Evolutionary conservation across 2,113 vertebrate species (phyloP).

Genomic region (Varanus salvator): DNA sequence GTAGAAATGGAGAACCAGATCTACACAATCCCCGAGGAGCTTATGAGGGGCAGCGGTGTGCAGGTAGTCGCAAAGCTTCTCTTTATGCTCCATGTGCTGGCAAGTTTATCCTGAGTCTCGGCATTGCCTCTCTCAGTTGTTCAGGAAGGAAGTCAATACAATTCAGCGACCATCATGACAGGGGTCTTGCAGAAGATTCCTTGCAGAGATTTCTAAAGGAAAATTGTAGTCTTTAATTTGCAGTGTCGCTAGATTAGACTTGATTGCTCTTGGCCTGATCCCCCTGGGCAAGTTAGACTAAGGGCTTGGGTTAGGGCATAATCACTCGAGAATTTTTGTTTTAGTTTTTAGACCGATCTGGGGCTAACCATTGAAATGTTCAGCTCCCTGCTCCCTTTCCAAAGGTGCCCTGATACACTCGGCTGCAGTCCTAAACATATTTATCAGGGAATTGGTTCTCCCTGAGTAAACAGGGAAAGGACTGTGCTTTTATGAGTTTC

Average conservation of each 20-base stretch:
- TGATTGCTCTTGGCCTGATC: not conserved
- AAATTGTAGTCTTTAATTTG: not conserved
- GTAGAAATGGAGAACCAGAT: conserved; percentile 97
- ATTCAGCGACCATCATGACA: not conserved
- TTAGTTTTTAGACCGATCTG: no score
- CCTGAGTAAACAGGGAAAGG: no score
- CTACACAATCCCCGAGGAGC: conserved; percentile 90
- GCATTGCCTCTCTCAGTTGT: no score
- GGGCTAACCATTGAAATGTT: no score
- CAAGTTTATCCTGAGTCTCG: not conserved
- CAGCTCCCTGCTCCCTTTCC: no score
- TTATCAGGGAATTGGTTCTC: no score
- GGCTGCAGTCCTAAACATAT: no score
- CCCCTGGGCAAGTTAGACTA: not conserved
- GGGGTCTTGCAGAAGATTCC: not conserved
- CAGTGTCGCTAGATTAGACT: not conserved
- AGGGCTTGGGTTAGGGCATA: no score
- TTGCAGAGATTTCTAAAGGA: not conserved
- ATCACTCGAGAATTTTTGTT: no score
- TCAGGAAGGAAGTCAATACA: not conserved
- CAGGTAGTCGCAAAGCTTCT: conserved; percentile 77
- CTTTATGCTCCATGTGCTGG: rapidly evolving
- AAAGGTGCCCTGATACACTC: no score
- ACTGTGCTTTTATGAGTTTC: no score
- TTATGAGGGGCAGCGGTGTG: conserved; percentile 88